These are phyloP conservation scores for Pristionchus exspectatus DNA, from an alignment of 2,888 invertebrate genomes.

Conservation along the genomic window DNA sequence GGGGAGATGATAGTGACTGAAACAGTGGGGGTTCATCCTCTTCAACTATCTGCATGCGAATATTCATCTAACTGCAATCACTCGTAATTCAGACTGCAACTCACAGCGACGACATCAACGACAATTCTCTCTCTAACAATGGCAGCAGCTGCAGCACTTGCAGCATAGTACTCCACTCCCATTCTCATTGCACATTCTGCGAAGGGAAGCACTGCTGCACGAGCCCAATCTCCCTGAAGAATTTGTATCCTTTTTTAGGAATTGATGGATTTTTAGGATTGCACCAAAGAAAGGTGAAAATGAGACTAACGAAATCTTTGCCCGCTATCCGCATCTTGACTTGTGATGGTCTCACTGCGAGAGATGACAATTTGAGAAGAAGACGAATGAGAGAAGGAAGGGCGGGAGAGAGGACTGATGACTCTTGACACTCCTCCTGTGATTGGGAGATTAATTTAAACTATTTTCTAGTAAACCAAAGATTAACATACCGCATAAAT, in stretches of 20 bases:
- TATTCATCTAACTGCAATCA: not conserved
- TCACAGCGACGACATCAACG: slow-evolving; percentile 85
- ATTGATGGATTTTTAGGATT: not conserved
- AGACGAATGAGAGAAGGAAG: slow-evolving; percentile 80
- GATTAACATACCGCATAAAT: slow-evolving; percentile 86
- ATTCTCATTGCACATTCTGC: slow-evolving; percentile 88
- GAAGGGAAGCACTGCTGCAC: slow-evolving; percentile 90
- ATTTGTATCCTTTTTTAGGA: not conserved
- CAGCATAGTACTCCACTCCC: slow-evolving; percentile 87
- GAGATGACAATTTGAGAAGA: slow-evolving; percentile 71
- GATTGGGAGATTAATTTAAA: not conserved
- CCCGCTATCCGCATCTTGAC: slow-evolving; percentile 55
- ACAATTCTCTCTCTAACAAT: slow-evolving; percentile 87
- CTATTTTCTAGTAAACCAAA: not conserved
- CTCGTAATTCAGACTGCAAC: not conserved
- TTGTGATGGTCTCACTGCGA: slow-evolving; percentile 64
- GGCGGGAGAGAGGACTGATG: slow-evolving; percentile 60
- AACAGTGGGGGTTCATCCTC: slow-evolving; percentile 69
- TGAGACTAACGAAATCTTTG: slow-evolving; percentile 5
- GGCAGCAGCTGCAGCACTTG: slow-evolving; percentile 85
- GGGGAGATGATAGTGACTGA: slow-evolving; percentile 86
- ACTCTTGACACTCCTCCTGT: slow-evolving; percentile 65
- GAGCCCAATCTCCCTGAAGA: slow-evolving; percentile 86
- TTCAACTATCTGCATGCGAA: not conserved
- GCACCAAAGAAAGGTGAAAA: not conserved